Evolutionary conservation across 2,113 vertebrate genomes (phyloP).

Genomic region (Epinephelus moara): DNA sequence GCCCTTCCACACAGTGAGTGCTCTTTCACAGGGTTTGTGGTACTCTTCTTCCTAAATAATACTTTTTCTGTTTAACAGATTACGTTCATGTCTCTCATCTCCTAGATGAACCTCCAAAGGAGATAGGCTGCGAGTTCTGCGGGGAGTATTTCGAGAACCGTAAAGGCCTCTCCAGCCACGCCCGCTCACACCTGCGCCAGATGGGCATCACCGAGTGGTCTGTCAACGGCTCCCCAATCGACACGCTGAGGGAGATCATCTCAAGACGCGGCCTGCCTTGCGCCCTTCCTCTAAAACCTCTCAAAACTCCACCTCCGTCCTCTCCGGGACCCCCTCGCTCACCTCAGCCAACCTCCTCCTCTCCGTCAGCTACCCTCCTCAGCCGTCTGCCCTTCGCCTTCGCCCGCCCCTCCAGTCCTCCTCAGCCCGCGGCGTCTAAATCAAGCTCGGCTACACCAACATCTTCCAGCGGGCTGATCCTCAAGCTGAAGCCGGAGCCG

Average conservation of each 20-base stretch:
- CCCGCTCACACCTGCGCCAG: constrained; percentile 94
- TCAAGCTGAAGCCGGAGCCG: constrained; percentile 85
- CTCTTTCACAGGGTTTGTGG: neutral
- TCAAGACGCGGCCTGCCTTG: constrained; percentile 83
- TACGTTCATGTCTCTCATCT: neutral
- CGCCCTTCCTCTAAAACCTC: constrained; percentile 78
- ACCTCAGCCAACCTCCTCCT: constrained; percentile 70
- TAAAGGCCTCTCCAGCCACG: constrained; percentile 95
- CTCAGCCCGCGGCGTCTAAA: constrained; percentile 72
- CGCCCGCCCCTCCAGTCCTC: constrained; percentile 71
- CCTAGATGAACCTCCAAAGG: constrained; percentile 84
- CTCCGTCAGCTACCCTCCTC: constrained; percentile 67
- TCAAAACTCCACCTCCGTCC: constrained; percentile 78
- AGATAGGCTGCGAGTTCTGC: constrained; percentile 90
- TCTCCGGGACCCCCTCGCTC: constrained; percentile 79
- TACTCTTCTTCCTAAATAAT: no score
- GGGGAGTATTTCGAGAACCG: constrained; percentile 97
- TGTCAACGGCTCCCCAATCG: constrained; percentile 95
- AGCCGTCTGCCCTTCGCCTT: constrained; percentile 80
- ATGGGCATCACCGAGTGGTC: constrained; percentile 98
- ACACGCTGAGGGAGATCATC: constrained; percentile 91
- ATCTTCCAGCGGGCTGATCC: constrained; percentile 60
- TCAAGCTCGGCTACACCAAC: constrained; percentile 55
- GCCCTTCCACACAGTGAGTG: constrained; percentile 83
- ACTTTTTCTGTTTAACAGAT: neutral